Base-by-base conservation (phyloP, 2,888 invertebrate species). In the Chalcosyrphus nemorum region DNA sequence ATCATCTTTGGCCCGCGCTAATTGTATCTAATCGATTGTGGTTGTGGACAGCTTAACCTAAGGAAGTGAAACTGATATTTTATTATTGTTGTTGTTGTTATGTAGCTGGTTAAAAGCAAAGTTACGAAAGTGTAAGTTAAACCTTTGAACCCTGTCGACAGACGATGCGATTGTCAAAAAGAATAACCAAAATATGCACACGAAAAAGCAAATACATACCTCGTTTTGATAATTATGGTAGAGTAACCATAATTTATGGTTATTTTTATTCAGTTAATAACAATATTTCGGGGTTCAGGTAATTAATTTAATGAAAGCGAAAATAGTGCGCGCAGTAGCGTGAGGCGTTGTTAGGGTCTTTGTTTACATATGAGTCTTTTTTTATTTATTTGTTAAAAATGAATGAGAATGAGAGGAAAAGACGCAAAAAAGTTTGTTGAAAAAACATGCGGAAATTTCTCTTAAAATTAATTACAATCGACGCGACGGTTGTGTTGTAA, bases 261-360 rank as follows among this genome's bases (percentile, higher is more conserved):
- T 45, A 32, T 57, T 43, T 56, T 56, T 56, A n/a, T 32, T 17
- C 54, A 13, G 32, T 32, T 17, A 3, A 2, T 35, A 6, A 41
- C 11, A 43, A 21, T 45, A 63, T 32, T 32, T 56, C 9, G 35
- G 43, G 32, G 38, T 59, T 41, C 47, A 24, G 50, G 65, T 32
- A 75, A 75, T 75, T 75, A 50, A 66, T 41, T 57, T 65, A 65
- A 75, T 66, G 75, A 75, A 75, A 75, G 75, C 75, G 75, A 75
- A 75, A 75, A 29, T 63, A 74, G 52, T 66, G 56, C 9, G 15
- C 66, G 47, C 38, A 27, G n/a, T 9, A 17, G 45, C 24, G 13
- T 5, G 24, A 2, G 32, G 1, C 45, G 19, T 66, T 57, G 75
- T 66, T 57, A 27, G 29, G 9, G 45, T 56, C n/a, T 56, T 75